These are phyloP conservation scores for Agelaius tricolor DNA, from an alignment of 2,113 vertebrate species.

Conservation along the genomic window DNA sequence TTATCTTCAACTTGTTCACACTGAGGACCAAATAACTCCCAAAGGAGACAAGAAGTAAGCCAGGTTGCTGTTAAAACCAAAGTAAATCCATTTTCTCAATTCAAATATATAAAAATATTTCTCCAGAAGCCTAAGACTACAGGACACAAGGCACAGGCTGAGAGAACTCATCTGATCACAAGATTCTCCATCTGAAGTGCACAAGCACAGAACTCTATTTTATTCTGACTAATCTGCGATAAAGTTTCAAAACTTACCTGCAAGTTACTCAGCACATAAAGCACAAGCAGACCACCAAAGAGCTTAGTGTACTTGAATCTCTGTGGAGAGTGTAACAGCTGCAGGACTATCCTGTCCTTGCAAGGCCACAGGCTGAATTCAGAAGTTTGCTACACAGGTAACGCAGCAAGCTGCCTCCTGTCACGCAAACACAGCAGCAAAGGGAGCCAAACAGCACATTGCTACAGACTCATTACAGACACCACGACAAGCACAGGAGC, in stretches of 20 bases:
- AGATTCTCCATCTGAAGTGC: accelerated
- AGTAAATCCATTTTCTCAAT: not conserved
- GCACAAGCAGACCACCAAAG: accelerated
- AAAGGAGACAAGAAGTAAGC: not conserved
- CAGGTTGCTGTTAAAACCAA: not conserved
- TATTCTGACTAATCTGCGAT: not conserved
- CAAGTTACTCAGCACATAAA: accelerated
- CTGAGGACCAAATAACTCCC: not conserved
- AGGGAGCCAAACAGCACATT: not conserved
- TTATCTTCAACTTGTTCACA: not conserved
- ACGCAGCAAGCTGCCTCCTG: not conserved
- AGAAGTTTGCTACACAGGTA: not conserved
- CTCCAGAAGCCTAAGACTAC: not conserved
- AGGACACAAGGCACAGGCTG: not conserved
- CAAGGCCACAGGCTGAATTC: not conserved
- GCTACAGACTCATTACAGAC: not conserved
- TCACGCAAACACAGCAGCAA: not conserved
- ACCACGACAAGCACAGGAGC: accelerated
- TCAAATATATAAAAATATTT: not conserved
- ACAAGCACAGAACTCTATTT: not conserved
- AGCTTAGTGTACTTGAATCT: accelerated
- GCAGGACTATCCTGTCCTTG: not conserved
- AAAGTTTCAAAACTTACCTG: not conserved
- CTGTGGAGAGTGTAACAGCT: not conserved
- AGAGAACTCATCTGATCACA: not conserved